Evolutionary conservation across 1,140 invertebrate genomes (phyloP), one percentile per base, ranked within the genome.

Genomic region (Drosophila nigrodunni): DNA sequence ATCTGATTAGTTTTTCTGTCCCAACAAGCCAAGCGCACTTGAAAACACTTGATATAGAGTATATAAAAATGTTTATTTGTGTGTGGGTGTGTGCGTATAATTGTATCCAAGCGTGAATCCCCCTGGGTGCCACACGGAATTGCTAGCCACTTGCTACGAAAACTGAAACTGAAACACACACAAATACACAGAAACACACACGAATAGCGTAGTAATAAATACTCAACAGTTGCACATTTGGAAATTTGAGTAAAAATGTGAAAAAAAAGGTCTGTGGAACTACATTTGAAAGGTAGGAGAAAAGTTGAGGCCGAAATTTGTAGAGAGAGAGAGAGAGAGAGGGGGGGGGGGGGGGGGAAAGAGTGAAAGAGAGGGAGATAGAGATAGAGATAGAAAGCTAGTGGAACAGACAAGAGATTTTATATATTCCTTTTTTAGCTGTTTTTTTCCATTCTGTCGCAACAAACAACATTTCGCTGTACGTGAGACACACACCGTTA

Each of bases 171-270:
- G 35, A 49, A 41, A 52, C 49, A 30, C 11, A 54, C 10, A 54
- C 52, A 25, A 52, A 73, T 15, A 52, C 18, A 25, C 34, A 37
- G 21, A 44, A 35, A 15, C 35, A 46, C 10, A n/a, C 8, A 65
- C 58, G 43, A 54, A 61, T 43, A 66, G 49, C 70, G 41, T 64
- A 62, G 70, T 68, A 82, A 82, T 80, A 88, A 77, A 83, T 83
- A 88, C 83, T 77, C 82, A 88, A 83, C 83, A 87, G 82, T 83
- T 88, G 82, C 82, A 87, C 80, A 80, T 82, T 80, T 88, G 62
- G 77, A 86, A 77, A 72, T 77, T 79, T 73, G 66, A 64, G 72
- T 72, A 64, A 68, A 78, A 72, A 87, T 39, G 10, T 39, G 2
- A 59, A n/a, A 61, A 76, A 77, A 82, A 71, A 72, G 59, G 47